Percentiles rank a stretch among this genome's conserved stretches.
Evolutionary conservation across 1,140 invertebrate species (phyloP).

Genomic region (Ericerus pela): DNA sequence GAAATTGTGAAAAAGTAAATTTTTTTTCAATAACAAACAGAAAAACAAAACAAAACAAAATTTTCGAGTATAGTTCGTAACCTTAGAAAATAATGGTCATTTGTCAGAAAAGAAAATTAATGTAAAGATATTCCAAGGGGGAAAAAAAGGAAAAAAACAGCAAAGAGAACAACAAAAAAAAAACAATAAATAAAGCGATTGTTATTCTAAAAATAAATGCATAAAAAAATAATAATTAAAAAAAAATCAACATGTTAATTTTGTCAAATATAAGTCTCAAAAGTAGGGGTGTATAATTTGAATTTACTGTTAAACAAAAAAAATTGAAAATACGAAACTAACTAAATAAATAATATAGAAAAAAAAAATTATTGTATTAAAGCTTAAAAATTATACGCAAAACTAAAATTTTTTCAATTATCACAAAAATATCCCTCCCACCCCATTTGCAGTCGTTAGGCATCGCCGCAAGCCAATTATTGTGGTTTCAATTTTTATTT

Average conservation of each 20-base stretch:
- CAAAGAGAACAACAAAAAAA: constrained; percentile 10
- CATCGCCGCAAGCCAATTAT: no score
- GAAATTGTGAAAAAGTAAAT: background rate
- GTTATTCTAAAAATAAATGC: constrained; percentile 8
- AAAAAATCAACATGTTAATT: constrained; percentile 3
- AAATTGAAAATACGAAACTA: no score
- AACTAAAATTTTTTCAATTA: no score
- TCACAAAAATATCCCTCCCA: no score
- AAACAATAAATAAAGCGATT: constrained; percentile 5
- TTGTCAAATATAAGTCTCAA: background rate
- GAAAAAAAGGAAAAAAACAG: constrained; percentile 7
- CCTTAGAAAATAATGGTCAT: constrained; percentile 10
- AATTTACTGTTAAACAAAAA: no score
- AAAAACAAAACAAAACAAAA: constrained; percentile 9
- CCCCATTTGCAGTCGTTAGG: no score
- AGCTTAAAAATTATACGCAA: no score
- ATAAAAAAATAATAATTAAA: background rate
- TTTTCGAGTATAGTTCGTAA: constrained; percentile 8
- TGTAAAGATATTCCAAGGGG: no score
- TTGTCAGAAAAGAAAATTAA: constrained; percentile 11
- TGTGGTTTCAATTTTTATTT: no score
- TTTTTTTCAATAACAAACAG: constrained; percentile 11
- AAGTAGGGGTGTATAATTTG: no score
- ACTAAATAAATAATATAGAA: no score
- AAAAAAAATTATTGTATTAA: no score